phyloP scores from a whole-genome alignment of 1,140 invertebrate genomes.

The Leptopilina boulardi region DNA sequence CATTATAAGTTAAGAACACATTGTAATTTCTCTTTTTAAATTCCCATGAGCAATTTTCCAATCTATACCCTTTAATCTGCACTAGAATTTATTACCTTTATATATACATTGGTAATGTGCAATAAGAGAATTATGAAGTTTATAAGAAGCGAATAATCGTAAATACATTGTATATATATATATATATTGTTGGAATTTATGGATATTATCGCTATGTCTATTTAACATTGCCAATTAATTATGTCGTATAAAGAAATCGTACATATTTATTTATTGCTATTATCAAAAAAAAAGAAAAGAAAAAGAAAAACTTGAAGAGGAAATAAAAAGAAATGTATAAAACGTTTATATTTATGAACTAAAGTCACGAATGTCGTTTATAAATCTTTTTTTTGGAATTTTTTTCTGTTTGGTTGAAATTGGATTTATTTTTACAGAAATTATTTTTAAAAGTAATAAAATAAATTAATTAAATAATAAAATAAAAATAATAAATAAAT shows the following conservation, averaged over 20 bases:
- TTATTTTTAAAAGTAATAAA: too few relatives aligned
- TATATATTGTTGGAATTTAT: background rate
- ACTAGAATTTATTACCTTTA: constrained; percentile 3
- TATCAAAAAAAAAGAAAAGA: background rate
- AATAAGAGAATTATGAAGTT: background rate
- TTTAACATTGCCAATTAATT: background rate
- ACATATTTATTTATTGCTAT: background rate
- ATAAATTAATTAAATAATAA: too few relatives aligned
- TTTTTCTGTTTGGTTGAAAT: too few relatives aligned
- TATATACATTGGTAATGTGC: background rate
- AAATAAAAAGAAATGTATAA: too few relatives aligned
- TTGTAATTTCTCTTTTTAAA: background rate
- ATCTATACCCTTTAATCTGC: background rate
- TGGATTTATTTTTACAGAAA: too few relatives aligned
- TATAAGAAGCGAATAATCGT: constrained; percentile 6
- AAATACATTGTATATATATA: background rate
- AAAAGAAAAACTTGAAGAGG: too few relatives aligned
- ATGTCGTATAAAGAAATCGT: background rate
- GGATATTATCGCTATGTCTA: background rate
- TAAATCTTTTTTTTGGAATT: background rate
- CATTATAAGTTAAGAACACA: background rate
- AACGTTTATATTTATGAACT: background rate
- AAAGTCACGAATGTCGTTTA: background rate
- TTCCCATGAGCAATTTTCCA: background rate
- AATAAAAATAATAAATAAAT: too few relatives aligned